Evolutionary conservation across 2,888 invertebrate genomes (phyloP).

Genomic region (Mythimna albipuncta): DNA sequence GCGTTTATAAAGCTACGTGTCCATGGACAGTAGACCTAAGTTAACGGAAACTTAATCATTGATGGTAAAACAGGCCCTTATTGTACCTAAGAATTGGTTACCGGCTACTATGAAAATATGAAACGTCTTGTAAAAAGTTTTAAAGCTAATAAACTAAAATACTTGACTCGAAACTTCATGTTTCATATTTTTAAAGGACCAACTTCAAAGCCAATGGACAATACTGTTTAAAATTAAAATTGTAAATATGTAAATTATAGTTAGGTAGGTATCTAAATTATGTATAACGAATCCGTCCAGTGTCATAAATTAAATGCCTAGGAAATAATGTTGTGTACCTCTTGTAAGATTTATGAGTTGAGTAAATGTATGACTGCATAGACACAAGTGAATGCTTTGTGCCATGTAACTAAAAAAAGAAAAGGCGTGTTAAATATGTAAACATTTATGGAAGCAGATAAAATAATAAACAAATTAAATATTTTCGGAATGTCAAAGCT

Average conservation of each 20-base stretch:
- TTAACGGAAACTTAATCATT: too few species aligned
- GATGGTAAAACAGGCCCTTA: background rate
- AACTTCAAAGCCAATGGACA: slow-evolving; percentile 24
- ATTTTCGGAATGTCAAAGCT: slow-evolving; percentile 9
- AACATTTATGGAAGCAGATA: slow-evolving; percentile 2
- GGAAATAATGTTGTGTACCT: slow-evolving; percentile 61
- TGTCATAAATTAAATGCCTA: slow-evolving; percentile 82
- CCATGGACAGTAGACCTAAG: too few species aligned
- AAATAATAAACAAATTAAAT: background rate
- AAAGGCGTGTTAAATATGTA: slow-evolving; percentile 21
- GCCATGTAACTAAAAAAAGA: slow-evolving; percentile 77
- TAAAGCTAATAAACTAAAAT: slow-evolving; percentile 40
- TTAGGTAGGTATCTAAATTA: slow-evolving; percentile 67
- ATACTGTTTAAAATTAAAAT: slow-evolving; percentile 32
- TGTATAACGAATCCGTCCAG: slow-evolving; percentile 79
- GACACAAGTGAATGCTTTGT: slow-evolving; percentile 88
- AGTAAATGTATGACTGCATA: slow-evolving; percentile 62
- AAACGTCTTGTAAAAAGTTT: slow-evolving; percentile 45
- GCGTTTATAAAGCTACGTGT: too few species aligned
- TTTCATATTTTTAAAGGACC: slow-evolving; percentile 50
- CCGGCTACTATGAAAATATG: slow-evolving; percentile 47
- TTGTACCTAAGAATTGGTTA: slow-evolving; percentile 19
- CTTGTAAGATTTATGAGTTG: slow-evolving; percentile 47
- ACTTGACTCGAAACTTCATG: slow-evolving; percentile 39
- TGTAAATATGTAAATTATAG: slow-evolving; percentile 85